Evolutionary conservation across 2,888 invertebrate genomes (phyloP).

Genomic region (Yponomeuta evonymella): DNA sequence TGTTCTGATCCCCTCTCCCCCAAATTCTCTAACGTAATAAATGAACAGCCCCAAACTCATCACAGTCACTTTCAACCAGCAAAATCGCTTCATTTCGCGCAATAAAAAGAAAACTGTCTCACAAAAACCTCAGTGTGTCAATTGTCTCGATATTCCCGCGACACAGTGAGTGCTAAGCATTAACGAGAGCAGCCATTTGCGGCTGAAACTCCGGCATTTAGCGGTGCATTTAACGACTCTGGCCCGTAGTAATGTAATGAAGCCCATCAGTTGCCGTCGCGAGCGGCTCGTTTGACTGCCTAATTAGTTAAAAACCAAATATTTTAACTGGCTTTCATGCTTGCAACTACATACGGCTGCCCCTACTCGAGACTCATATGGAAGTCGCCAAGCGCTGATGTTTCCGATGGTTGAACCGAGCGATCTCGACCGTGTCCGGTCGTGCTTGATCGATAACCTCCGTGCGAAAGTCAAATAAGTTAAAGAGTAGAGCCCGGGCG

Average conservation of each 20-base stretch:
- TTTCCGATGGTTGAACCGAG: background rate
- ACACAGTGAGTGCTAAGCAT: background rate
- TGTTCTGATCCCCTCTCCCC: no score
- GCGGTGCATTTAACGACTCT: slow-evolving; percentile 5
- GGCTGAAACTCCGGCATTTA: background rate
- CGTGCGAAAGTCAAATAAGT: background rate
- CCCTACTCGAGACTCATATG: background rate
- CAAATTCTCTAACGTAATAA: no score
- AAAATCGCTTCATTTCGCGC: background rate
- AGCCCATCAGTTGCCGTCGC: slow-evolving; percentile 34
- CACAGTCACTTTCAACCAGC: background rate
- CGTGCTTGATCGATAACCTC: no score
- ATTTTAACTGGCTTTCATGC: slow-evolving; percentile 13
- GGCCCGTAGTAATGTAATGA: slow-evolving; percentile 31
- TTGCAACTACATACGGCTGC: background rate
- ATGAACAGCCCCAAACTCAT: background rate
- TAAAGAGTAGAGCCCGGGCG: background rate
- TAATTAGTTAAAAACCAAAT: slow-evolving; percentile 40
- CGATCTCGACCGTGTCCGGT: background rate
- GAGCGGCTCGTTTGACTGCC: slow-evolving; percentile 46
- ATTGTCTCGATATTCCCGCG: background rate
- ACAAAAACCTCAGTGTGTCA: background rate
- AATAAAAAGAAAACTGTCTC: background rate
- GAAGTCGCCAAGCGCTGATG: background rate
- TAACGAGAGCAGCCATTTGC: background rate